phyloP scores from a whole-genome alignment of 2,797 vertebrate genomes.

The Moxostoma hubbsi region DNA sequence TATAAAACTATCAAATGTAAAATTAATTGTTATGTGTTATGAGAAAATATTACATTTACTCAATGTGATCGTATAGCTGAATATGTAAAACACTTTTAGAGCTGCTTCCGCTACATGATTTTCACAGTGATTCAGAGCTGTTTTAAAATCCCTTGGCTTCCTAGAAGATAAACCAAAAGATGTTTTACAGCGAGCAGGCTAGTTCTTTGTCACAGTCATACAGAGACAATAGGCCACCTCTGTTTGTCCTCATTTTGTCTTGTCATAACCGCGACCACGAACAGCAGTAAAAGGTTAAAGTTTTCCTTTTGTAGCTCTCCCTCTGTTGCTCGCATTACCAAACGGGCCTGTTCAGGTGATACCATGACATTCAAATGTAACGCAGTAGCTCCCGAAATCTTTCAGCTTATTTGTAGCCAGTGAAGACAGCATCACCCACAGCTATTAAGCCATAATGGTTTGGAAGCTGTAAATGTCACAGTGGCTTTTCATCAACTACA shows the following conservation, averaged over 20 bases:
- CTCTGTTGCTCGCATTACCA: neutral
- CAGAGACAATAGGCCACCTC: constrained; percentile 19
- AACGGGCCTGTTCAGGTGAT: constrained; percentile 25
- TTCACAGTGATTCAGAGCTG: neutral
- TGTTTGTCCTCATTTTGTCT: constrained; percentile 17
- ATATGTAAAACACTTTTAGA: too few relatives aligned
- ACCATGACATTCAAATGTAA: constrained; percentile 46
- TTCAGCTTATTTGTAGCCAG: constrained; percentile 28
- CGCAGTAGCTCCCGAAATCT: constrained; percentile 7
- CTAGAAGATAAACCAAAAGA: neutral
- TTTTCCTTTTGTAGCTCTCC: constrained; percentile 4
- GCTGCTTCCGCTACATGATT: neutral
- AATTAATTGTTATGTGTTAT: too few relatives aligned
- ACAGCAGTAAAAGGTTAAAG: constrained; percentile 34
- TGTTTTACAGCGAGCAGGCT: neutral
- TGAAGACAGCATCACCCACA: constrained; percentile 33
- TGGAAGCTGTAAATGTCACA: constrained; percentile 78
- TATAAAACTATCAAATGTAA: too few relatives aligned
- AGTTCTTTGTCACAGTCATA: constrained; percentile 12
- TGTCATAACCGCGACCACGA: constrained; percentile 25
- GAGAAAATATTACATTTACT: too few relatives aligned
- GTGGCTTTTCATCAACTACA: constrained; percentile 66
- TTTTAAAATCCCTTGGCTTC: constrained; percentile 8
- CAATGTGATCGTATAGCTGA: too few relatives aligned
- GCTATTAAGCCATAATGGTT: constrained; percentile 70